Conservation (phyloP, 1,140 invertebrate species). For the Drosophila ohnishii region DNA sequence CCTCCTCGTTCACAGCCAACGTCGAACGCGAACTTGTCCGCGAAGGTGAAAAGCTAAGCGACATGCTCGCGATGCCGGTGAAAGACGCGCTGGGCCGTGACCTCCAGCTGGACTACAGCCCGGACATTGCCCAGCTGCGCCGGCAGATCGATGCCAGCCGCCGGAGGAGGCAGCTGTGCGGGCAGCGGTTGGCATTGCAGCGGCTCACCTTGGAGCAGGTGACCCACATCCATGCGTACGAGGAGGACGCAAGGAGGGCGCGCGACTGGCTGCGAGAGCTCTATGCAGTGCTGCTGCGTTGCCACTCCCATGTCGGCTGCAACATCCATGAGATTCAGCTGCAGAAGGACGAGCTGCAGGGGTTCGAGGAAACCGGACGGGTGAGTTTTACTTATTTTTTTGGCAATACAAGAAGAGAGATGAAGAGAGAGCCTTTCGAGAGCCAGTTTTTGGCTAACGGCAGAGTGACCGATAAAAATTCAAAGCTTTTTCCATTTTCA, state of each 20-base stretch:
- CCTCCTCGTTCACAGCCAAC: constrained; percentile 83
- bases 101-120: constrained; percentile 88
- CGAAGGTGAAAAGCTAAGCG: constrained; percentile 91
- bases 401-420: neutral
- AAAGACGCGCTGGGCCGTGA: constrained; percentile 91
- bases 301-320: constrained; percentile 89
- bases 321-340: constrained; percentile 88
- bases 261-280: constrained; percentile 90
- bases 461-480: constrained; percentile 12
- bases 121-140: constrained; percentile 88
- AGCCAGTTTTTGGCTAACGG: constrained; percentile 21
- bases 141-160: constrained; percentile 87
- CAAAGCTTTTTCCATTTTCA: neutral
- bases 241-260: constrained; percentile 89
- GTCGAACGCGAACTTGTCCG: constrained; percentile 88
- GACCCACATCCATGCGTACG: constrained; percentile 89
- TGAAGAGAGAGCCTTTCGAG: neutral
- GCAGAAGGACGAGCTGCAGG: constrained; percentile 90
- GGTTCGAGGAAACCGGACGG: constrained; percentile 90
- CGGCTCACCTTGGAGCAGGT: constrained; percentile 90
- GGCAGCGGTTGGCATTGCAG: constrained; percentile 88
- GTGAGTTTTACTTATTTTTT: constrained; percentile 83
- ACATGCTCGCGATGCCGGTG: constrained; percentile 90
- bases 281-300: constrained; percentile 87
- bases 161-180: constrained; percentile 87